Evolutionary conservation across 2,888 invertebrate species (phyloP), one percentile per base, ranked within the genome.

Genomic region (Bimastos eiseni): DNA sequence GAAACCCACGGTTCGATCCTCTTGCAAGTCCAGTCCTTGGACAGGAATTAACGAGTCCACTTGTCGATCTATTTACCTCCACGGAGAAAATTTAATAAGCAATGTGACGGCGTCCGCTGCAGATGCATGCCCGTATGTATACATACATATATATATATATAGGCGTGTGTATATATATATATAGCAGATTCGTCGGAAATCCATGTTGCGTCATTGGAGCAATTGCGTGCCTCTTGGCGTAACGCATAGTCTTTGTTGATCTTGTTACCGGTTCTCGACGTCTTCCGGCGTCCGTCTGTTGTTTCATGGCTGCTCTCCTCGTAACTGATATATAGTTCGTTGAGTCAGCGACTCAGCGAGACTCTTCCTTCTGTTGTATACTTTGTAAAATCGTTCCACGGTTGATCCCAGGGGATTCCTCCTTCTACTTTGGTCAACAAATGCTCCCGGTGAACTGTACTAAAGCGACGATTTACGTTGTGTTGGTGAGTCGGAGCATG

Each of bases 1-100:
- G 70, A 70, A 70, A 70, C 70, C 70, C 70, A n/a, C 11, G 0
- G 13, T 70, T 70, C 70, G 70, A 70, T 70, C n/a, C 70, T n/a
- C 70, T 70, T 70, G 70, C 70, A 70, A 70, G 70, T 30, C 70
- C n/a, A n/a, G 8, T n/a, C 70, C n/a, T 30, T 70, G 70, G 70
- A n/a, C 70, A 70, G 70, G 70, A 70, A 70, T 70, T 70, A n/a
- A 70, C 70, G 70, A 70, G 70, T 17, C 70, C 70, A 70, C 70
- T 70, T 70, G 70, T 70, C 70, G 70, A 70, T 70, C 70, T n/a
- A n/a, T 70, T 70, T 70, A 70, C 70, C 70, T 70, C 6, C 70
- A 8, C 70, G 70, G n/a, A 70, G 70, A 70, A 70, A 70, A 70
- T n/a, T n/a, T 70, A 70, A 70, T 70, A 70, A 70, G 70, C 30